Evolutionary conservation across 1,140 invertebrate genomes (phyloP).

Genomic region (Zaprionus africanus): DNA sequence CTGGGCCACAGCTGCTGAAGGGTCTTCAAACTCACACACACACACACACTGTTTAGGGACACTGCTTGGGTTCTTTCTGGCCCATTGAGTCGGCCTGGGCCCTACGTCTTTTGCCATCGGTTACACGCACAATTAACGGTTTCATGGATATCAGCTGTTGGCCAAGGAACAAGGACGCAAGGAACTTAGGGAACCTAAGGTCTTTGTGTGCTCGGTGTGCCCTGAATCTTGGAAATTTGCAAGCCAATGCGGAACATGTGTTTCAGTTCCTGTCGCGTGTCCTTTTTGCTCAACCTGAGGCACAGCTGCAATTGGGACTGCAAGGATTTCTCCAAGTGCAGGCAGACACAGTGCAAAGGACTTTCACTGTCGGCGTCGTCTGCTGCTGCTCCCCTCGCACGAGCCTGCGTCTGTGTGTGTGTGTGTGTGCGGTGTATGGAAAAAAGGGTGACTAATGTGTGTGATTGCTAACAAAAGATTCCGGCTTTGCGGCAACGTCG

Average conservation of each 20-base stretch:
- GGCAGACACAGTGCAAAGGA: conserved; percentile 70
- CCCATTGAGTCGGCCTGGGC: conserved; percentile 38
- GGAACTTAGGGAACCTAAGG: not conserved
- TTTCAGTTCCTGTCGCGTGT: conserved; percentile 49
- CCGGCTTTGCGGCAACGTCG: conserved; percentile 66
- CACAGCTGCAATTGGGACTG: conserved; percentile 61
- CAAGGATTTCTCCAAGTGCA: conserved; percentile 72
- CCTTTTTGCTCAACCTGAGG: conserved; percentile 37
- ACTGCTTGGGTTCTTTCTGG: conserved; percentile 35
- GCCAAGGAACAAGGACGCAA: conserved; percentile 11
- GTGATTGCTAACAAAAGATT: conserved; percentile 84
- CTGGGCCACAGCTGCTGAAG: conserved; percentile 37
- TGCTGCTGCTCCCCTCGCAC: conserved; percentile 31
- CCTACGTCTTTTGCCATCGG: conserved; percentile 43
- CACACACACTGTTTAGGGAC: not conserved
- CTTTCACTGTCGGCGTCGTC: conserved; percentile 73
- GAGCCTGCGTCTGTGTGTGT: conserved; percentile 12
- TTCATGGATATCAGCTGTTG: conserved; percentile 74
- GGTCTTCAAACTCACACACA: conserved; percentile 15
- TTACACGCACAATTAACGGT: conserved; percentile 72
- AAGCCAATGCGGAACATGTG: conserved; percentile 33
- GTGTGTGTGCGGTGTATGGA: conserved; percentile 47
- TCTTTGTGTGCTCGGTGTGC: conserved; percentile 46
- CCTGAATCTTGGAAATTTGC: conserved; percentile 53
- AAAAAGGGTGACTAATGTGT: conserved; percentile 84